These are phyloP conservation scores for Actenoides hombroni DNA, from an alignment of 2,113 vertebrate genomes.

Conservation along the genomic window DNA sequence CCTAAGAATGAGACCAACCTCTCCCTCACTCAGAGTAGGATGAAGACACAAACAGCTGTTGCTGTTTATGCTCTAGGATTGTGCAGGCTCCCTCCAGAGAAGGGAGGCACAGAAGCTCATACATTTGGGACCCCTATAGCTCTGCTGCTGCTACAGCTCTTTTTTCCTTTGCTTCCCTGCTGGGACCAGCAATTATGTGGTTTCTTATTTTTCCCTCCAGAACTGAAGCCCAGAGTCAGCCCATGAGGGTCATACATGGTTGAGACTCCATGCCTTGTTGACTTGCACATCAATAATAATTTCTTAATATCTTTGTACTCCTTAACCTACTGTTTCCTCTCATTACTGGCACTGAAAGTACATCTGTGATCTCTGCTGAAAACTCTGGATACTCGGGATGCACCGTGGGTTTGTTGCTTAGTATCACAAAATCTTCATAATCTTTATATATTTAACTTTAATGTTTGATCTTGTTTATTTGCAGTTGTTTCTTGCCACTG, in stretches of 20 bases:
- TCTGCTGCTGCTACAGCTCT: not conserved
- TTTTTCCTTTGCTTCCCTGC: not conserved
- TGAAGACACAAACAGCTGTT: not conserved
- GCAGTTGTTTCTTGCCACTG: not conserved
- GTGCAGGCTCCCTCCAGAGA: not conserved
- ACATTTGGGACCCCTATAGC: not conserved
- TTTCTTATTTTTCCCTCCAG: not conserved
- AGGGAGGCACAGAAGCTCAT: not conserved
- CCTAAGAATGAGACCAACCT: not conserved
- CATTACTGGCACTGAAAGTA: not conserved
- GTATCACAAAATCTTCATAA: not conserved
- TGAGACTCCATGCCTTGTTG: slow-evolving; percentile 7
- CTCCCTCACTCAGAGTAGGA: not conserved
- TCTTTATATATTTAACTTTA: not conserved
- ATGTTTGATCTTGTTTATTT: not conserved
- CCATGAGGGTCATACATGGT: not conserved
- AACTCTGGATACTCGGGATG: not conserved
- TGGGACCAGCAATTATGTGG: not conserved
- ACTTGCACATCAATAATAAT: not conserved
- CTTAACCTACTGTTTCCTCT: slow-evolving; percentile 29
- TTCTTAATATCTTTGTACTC: not conserved
- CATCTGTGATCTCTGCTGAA: not conserved
- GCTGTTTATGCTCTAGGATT: not conserved
- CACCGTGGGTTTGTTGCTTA: not conserved
- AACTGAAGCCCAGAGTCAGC: not conserved